A percentile compares a stretch with the other conserved stretches of the same genome.
Evolutionary conservation across 2,797 vertebrate species (phyloP).

Genomic region (Argyrosomus regius): DNA sequence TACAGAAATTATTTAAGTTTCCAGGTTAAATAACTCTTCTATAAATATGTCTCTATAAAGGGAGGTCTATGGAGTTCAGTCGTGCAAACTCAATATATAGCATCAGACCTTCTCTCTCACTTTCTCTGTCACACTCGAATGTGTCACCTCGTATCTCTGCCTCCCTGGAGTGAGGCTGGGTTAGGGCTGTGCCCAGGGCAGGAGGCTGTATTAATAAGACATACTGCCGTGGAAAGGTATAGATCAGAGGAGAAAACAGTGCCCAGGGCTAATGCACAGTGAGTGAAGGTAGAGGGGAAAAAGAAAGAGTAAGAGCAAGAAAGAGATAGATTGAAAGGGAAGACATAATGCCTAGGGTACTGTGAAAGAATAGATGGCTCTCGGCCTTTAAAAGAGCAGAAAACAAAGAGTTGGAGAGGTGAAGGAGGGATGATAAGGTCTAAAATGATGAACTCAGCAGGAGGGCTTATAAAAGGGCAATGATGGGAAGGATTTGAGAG

Average conservation of each 20-base stretch:
- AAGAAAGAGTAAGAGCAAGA: constrained; percentile 26
- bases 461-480: constrained; percentile 49
- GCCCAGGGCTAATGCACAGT: constrained; percentile 66
- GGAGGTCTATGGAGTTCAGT: not conserved
- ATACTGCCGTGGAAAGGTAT: constrained; percentile 64
- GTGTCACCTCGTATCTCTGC: constrained; percentile 5
- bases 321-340: constrained; percentile 51
- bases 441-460: constrained; percentile 66
- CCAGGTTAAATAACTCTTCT: not conserved
- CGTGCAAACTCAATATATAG: not conserved
- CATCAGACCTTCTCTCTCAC: not conserved
- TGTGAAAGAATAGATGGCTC: constrained; percentile 53
- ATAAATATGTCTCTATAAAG: not conserved
- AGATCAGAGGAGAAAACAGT: constrained; percentile 73
- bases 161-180: constrained; percentile 53
- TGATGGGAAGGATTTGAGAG: constrained; percentile 57
- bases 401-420: constrained; percentile 66
- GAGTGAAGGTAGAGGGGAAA: constrained; percentile 44
- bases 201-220: constrained; percentile 76
- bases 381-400: constrained; percentile 51
- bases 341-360: constrained; percentile 53
- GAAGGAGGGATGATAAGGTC: constrained; percentile 61
- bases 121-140: not conserved
- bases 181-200: constrained; percentile 68
- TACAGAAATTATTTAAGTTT: not conserved